Evolutionary conservation across 2,888 invertebrate species (phyloP).

Genomic region (Trachelus tabidus): DNA sequence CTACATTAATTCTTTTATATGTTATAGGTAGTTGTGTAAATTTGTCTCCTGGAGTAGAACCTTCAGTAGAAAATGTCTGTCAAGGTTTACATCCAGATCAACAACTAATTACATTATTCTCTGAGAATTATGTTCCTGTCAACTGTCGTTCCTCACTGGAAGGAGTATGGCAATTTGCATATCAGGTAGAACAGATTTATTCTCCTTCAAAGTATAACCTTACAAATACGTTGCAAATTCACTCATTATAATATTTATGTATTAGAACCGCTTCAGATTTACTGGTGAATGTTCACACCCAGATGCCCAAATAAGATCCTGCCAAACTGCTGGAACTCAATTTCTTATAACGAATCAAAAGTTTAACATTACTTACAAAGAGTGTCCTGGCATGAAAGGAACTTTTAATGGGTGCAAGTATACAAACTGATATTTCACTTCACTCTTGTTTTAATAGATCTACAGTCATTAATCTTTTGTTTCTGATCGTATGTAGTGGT

Average conservation of each 20-base stretch:
- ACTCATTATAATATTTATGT: constrained; percentile 31
- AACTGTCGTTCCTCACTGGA: constrained; percentile 93
- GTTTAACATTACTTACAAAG: constrained; percentile 93
- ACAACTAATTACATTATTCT: constrained; percentile 85
- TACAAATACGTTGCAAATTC: neutral
- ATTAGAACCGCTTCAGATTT: constrained; percentile 85
- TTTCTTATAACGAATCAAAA: constrained; percentile 97
- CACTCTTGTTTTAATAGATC: constrained; percentile 7
- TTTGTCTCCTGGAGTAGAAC: constrained; percentile 72
- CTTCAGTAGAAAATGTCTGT: constrained; percentile 83
- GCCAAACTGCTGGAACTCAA: constrained; percentile 95
- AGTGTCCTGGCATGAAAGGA: constrained; percentile 89
- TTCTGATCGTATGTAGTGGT: constrained; percentile 70
- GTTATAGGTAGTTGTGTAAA: constrained; percentile 79
- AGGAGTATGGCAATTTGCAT: constrained; percentile 96
- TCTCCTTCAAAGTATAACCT: neutral
- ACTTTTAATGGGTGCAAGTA: constrained; percentile 83
- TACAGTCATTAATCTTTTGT: neutral
- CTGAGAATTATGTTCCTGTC: constrained; percentile 89
- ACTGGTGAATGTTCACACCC: constrained; percentile 92
- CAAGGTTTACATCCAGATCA: constrained; percentile 80
- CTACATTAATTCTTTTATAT: constrained; percentile 29
- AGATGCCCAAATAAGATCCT: constrained; percentile 90
- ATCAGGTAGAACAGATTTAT: constrained; percentile 69
- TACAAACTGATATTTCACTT: constrained; percentile 5